Evolutionary conservation across 2,888 invertebrate species (phyloP).

Genomic region (Mermis nigrescens): DNA sequence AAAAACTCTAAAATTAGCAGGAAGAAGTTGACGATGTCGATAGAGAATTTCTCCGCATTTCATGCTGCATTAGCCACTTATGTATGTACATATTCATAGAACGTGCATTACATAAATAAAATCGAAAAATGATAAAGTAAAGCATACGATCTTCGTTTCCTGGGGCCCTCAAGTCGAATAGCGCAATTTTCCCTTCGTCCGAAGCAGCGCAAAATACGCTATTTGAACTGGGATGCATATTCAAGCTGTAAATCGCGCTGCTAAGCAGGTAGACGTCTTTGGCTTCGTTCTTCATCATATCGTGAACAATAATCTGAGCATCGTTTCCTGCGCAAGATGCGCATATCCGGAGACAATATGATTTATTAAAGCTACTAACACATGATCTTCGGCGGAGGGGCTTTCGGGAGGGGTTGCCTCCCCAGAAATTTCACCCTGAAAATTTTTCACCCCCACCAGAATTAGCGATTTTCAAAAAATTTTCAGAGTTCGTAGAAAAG

Average conservation of each 20-base stretch:
- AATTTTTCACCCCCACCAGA: no score
- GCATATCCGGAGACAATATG: slow-evolving; percentile 34
- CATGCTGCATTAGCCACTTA: no score
- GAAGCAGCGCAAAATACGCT: slow-evolving; percentile 69
- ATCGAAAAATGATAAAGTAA: neutral
- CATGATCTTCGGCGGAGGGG: neutral
- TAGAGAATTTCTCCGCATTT: no score
- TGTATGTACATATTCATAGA: no score
- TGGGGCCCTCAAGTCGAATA: slow-evolving; percentile 53
- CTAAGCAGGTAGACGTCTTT: slow-evolving; percentile 60
- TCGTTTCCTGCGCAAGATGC: slow-evolving; percentile 64
- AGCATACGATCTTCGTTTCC: neutral
- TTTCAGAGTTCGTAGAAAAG: no score
- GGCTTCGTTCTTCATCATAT: slow-evolving; percentile 50
- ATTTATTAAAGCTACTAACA: no score
- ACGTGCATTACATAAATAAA: neutral
- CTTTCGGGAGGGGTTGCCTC: no score
- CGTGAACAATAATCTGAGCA: slow-evolving; percentile 76
- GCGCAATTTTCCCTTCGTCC: slow-evolving; percentile 66
- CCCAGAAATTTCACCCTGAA: no score
- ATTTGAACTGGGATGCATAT: slow-evolving; percentile 63
- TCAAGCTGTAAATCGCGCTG: slow-evolving; percentile 71
- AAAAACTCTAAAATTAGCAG: no score
- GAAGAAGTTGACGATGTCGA: no score
- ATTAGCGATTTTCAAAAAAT: no score